Base-by-base conservation (phyloP, 2,888 invertebrate genomes). In the Ypsolopha sequella region DNA sequence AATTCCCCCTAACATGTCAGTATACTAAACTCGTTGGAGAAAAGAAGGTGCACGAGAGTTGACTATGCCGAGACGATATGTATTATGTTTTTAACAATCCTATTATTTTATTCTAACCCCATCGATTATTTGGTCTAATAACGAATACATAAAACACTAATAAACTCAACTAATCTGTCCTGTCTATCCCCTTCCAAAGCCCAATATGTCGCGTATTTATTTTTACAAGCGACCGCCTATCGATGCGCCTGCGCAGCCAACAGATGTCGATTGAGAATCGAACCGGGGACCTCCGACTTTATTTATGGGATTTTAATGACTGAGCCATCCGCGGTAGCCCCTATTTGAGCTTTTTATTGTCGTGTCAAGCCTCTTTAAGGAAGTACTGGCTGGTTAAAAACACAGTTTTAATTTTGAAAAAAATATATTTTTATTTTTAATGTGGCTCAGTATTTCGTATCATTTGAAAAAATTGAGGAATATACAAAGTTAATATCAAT, bases 221-320 rank as follows among this genome's bases (percentile, higher is more conserved):
- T 67, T 75, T 68, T 64, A 67, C 66, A 70, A 70, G 60, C 70
- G 24, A 24, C 24, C 64, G 63, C 62, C 68, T 70, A 72, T 68
- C 66, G 68, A 67, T 60, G 60, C 48, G 48, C 48, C 36, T 9
- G 48, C 51, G 55, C 55, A 59, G 61, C 24, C 24, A 75, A 75
- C 84, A 85, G 79, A 84, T 85, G 84, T 75, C 71, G 68, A 62
- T 61, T 58, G 68, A 60, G 59, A 60, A 51, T 62, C 66, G 64
- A 64, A 70, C n/a, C 64, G 55, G 56, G 61, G 59, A 66, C 64
- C 66, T 62, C 61, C 60, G 55, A 58, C 58, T 70, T 76, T 79
- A 78, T 84, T 84, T 85, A 85, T 85, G 73, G 73, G 71, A 61
- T 75, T 81, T 79, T 84, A 85, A 84, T 84, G 81, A 82, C 70